Percentiles rank a stretch among this genome's conserved stretches.
These are phyloP conservation scores for Cotesia glomerata DNA, from an alignment of 1,140 invertebrate species.

Conservation along the genomic window DNA sequence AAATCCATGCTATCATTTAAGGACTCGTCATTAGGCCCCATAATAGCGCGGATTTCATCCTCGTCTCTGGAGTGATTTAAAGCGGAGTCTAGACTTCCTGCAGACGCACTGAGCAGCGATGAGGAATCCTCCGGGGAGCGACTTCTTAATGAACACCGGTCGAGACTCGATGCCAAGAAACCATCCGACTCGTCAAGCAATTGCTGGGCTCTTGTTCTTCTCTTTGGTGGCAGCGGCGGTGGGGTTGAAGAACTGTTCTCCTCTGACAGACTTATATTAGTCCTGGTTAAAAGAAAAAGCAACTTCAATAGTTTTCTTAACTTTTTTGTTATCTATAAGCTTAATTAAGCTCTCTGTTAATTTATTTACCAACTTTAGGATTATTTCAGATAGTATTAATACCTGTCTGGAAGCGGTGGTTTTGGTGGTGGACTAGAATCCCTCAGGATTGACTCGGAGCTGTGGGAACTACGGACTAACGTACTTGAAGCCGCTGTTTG, in stretches of 20 bases:
- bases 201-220: slow-evolving; percentile 64
- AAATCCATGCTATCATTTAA: slow-evolving; percentile 61
- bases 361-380: too few relatives aligned
- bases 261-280: slow-evolving; percentile 53
- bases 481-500: slow-evolving; percentile 65
- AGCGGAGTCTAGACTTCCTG: slow-evolving; percentile 83
- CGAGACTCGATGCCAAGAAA: slow-evolving; percentile 65
- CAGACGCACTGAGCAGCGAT: slow-evolving; percentile 74
- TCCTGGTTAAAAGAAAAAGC: slow-evolving; percentile 37
- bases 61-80: slow-evolving; percentile 82
- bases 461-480: slow-evolving; percentile 73
- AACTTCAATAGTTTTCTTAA: background rate
- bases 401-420: slow-evolving; percentile 81
- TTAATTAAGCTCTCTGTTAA: too few relatives aligned
- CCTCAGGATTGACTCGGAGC: slow-evolving; percentile 75
- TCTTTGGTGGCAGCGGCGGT: slow-evolving; percentile 78
- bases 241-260: slow-evolving; percentile 62
- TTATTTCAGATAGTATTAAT: slow-evolving; percentile 16
- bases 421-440: slow-evolving; percentile 81
- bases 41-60: slow-evolving; percentile 69
- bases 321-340: too few relatives aligned
- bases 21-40: slow-evolving; percentile 66
- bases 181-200: slow-evolving; percentile 62
- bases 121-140: slow-evolving; percentile 73
- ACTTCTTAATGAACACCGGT: slow-evolving; percentile 69